Base-by-base conservation (phyloP, 2,888 invertebrate genomes). In the Drosophila infuscata region DNA sequence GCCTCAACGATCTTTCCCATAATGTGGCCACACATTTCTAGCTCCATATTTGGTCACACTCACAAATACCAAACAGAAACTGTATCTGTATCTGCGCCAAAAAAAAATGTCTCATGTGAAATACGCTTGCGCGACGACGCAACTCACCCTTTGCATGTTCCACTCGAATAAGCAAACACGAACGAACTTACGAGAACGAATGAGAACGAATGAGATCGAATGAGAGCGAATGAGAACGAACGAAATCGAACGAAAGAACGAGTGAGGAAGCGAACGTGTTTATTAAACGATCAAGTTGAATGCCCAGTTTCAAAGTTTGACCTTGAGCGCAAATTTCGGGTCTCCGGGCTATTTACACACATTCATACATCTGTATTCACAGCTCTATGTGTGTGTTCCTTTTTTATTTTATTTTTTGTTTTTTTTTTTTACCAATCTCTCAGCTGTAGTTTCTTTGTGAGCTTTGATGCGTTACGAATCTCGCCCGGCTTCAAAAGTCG, bases 211-310 rank as follows among this genome's bases (percentile, higher is more conserved):
- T 25, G 11, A 20, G 46, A 54, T 12, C 38, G 54, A 36, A 25
- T 11, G 35, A 20, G 20, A 88, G 12, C n/a, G n/a, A 17, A 3
- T 25, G 20, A 25, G 20, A 53, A 53, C 38, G 54, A 68, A 67
- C 81, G 80, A 25, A 46, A 20, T 83, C 86, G 83, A 54, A 25
- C 25, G 35, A 20, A 25, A 20, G 33, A 88, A 86, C 86, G 83
- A 54, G 35, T 25, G 35, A 20, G 25, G 41, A 38, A 68, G 67
- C 81, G 79, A 90, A 89, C 90, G 89, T 84, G 90, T 89, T 90
- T 88, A 70, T 88, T 88, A 88, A 88, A 90, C 90, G 90, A 90
- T 87, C 85, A 86, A 91, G 91, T 91, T 91, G 91, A 91, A 91
- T 81, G 91, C 83, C 91, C 91, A 88, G 90, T 91, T 91, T 89